Evolutionary conservation across 2,797 vertebrate genomes (phyloP).

Genomic region (Petrocephalus schoutedeni): DNA sequence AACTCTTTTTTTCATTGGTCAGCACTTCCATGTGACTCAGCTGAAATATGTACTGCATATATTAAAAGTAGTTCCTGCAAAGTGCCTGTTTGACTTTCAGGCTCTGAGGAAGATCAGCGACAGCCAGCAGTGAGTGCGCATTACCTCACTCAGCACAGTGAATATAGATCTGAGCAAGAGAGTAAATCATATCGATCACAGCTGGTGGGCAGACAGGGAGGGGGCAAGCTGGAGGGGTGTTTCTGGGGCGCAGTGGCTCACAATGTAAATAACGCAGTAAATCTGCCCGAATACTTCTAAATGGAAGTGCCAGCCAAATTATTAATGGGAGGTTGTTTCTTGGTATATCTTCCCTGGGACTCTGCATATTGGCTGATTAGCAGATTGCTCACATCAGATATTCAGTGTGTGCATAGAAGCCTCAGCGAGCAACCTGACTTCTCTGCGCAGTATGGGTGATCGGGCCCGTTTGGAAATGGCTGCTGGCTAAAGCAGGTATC

Average conservation of each 20-base stretch:
- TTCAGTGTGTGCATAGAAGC: neutral
- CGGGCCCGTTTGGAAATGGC: neutral
- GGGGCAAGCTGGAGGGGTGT: neutral
- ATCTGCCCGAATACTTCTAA: constrained; percentile 27
- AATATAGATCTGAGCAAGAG: neutral
- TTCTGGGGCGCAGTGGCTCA: constrained; percentile 10
- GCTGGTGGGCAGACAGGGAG: neutral
- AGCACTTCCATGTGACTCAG: constrained; percentile 1
- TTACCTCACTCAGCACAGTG: constrained; percentile 18
- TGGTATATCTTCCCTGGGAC: neutral
- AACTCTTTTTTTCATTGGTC: neutral
- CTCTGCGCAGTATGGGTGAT: neutral
- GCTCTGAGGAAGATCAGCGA: neutral
- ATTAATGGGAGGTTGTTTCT: constrained; percentile 30
- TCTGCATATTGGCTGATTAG: neutral
- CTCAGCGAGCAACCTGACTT: neutral
- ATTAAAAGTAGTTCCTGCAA: neutral
- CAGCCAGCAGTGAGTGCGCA: neutral
- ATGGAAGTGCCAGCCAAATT: constrained; percentile 20
- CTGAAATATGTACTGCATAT: neutral
- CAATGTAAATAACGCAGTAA: constrained; percentile 30
- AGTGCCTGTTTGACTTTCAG: neutral
- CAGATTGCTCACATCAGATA: neutral
- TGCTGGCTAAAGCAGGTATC: neutral
- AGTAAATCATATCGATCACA: constrained; percentile 19